Base-by-base conservation (phyloP, 2,113 vertebrate genomes). In the Candoia aspera region DNA sequence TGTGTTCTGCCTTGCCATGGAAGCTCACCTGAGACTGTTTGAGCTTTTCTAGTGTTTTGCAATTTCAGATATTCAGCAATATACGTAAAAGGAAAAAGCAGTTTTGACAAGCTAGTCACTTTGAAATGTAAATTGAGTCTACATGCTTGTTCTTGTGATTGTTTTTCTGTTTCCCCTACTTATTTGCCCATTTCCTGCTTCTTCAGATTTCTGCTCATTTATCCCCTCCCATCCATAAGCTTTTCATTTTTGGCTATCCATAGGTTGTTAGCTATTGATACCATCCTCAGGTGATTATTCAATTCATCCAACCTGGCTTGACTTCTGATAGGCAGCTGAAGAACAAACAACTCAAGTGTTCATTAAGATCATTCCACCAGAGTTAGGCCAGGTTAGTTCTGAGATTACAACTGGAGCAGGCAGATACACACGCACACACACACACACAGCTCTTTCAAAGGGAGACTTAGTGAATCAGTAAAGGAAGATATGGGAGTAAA, bases 351-450 rank as follows among this genome's bases (percentile, higher is more conserved):
- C 49, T 19, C 19, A 21, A 42, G 10, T 90, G 37, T n/a, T 60
- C 3, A 4, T 21, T 85, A 4, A 49, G 84, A 21, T 29, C 21
- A 24, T 21, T 13, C 13, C 26, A 26, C 13, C 49, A 42, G 54
- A 87, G 1, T 26, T 86, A 19, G 64, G 0, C 4, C 1, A 10
- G 26, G 26, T 0, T n/a, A 49, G 1, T 90, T 46, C 17, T 60
- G 89, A 26, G 62, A 29, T 59, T 4, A 9, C 5, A 29, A 21
- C 37, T 26, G 15, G 53, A 86, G 23, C 57, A 0, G 0, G 2
- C 64, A 29, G 19, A 2, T 73, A 73, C 13, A 33, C 15, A 29
- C n/a, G n/a, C n/a, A n/a, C n/a, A n/a, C n/a, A n/a, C n/a, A n/a
- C n/a, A n/a, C n/a, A n/a, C n/a, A n/a, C 13, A 59, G 8, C 15